Evolutionary conservation across 1,140 invertebrate species (phyloP).

Genomic region (Phocides pigmalion): DNA sequence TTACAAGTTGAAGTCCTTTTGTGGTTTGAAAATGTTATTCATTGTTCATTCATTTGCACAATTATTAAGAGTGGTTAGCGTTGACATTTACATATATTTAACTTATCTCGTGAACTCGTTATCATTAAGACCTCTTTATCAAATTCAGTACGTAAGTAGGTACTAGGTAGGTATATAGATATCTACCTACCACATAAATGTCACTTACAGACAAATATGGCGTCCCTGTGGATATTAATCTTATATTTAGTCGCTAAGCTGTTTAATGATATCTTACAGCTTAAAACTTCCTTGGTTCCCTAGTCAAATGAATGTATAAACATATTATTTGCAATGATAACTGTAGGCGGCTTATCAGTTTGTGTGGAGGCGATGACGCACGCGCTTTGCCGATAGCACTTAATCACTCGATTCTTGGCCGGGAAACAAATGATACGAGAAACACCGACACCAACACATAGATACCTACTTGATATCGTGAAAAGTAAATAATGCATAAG

Average conservation of each 20-base stretch:
- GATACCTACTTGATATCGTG: conserved; percentile 12
- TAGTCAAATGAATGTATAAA: conserved; percentile 70
- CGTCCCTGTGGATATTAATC: conserved; percentile 61
- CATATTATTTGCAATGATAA: conserved; percentile 82
- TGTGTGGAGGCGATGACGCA: conserved; percentile 79
- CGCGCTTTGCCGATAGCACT: conserved; percentile 69
- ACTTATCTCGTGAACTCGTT: conserved; percentile 76
- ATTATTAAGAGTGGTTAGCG: conserved; percentile 7
- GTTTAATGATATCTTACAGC: conserved; percentile 58
- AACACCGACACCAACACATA: conserved; percentile 6
- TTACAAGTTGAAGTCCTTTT: not conserved
- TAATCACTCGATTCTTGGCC: conserved; percentile 65
- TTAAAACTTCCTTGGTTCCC: conserved; percentile 64
- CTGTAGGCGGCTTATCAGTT: conserved; percentile 77
- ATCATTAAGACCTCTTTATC: conserved; percentile 78
- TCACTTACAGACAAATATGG: conserved; percentile 61
- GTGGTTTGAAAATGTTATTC: not conserved
- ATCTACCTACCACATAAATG: conserved; percentile 41
- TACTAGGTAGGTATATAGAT: conserved; percentile 30
- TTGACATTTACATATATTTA: conserved; percentile 76
- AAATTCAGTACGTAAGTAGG: conserved; percentile 50
- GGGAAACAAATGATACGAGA: conserved; percentile 60
- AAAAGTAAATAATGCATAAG: not conserved
- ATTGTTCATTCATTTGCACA: conserved; percentile 13
- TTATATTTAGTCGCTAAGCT: conserved; percentile 53